Evolutionary conservation across 1,140 invertebrate species (phyloP).

Genomic region (Amphibalanus amphitrite): DNA sequence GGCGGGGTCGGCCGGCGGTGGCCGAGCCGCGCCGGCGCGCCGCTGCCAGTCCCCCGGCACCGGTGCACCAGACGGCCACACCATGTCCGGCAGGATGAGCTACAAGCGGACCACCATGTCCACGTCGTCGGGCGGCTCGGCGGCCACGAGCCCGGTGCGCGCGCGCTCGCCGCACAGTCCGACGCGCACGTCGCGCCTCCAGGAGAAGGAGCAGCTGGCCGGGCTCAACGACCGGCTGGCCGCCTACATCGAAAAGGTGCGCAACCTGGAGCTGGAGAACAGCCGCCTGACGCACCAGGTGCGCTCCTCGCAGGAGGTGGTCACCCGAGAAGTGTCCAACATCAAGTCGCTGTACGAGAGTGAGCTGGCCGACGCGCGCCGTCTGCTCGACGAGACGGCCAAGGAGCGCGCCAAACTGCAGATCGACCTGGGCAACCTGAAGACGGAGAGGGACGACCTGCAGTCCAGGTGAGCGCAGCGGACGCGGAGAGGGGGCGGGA

Average conservation of each 20-base stretch:
- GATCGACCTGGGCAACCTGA: conserved; percentile 69
- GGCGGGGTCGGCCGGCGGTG: too few species aligned
- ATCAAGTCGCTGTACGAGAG: conserved; percentile 83
- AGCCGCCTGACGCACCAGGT: conserved; percentile 61
- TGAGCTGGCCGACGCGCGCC: conserved; percentile 70
- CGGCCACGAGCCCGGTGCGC: conserved; percentile 11
- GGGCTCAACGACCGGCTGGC: conserved; percentile 91
- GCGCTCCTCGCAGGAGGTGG: conserved; percentile 38
- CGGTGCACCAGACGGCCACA: too few species aligned
- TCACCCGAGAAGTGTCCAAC: conserved; percentile 44
- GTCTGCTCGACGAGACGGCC: conserved; percentile 71
- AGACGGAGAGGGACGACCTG: conserved; percentile 68
- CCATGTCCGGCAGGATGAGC: too few species aligned
- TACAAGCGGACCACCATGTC: neutral
- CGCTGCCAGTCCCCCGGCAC: too few species aligned
- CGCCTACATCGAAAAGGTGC: conserved; percentile 83
- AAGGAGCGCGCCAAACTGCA: conserved; percentile 76
- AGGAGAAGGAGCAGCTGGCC: conserved; percentile 84
- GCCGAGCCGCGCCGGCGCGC: too few species aligned
- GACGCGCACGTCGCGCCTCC: conserved; percentile 65
- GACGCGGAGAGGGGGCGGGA: neutral
- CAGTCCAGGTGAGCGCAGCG: conserved; percentile 46
- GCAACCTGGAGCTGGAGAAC: conserved; percentile 81
- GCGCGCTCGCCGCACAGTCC: conserved; percentile 59
- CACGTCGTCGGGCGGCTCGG: conserved; percentile 6